Conservation (phyloP, 2,113 vertebrate genomes). For the Urocitellus parryii region DNA sequence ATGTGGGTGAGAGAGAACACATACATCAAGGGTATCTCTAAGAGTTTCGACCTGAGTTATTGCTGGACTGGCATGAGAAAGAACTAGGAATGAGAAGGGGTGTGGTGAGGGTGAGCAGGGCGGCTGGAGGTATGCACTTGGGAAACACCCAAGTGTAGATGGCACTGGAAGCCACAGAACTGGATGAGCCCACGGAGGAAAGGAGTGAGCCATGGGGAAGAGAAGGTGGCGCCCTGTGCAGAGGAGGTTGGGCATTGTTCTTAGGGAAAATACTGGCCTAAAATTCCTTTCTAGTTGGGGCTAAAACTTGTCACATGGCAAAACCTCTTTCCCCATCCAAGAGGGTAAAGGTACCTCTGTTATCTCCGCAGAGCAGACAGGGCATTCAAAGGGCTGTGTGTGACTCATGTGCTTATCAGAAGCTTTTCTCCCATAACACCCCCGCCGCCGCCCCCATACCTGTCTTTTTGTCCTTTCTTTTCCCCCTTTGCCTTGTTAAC, state of each 20-base stretch:
- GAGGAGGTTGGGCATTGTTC: not conserved
- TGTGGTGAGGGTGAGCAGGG: too few species aligned
- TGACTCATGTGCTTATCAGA: slow-evolving; percentile 60
- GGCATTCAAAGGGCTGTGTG: slow-evolving; percentile 56
- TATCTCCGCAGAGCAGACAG: slow-evolving; percentile 66
- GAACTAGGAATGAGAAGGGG: not conserved
- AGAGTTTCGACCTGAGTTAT: not conserved
- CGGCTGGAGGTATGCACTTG: rapidly evolving
- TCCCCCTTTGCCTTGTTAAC: slow-evolving; percentile 63
- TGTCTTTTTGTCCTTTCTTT: slow-evolving; percentile 38
- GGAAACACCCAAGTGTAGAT: not conserved
- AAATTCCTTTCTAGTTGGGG: slow-evolving; percentile 30
- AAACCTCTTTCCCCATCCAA: not conserved
- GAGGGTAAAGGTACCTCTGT: slow-evolving; percentile 10
- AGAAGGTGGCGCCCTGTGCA: not conserved
- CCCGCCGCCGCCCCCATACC: not conserved
- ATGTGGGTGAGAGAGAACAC: not conserved
- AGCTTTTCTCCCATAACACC: slow-evolving; percentile 39
- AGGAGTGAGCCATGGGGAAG: not conserved
- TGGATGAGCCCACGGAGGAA: not conserved
- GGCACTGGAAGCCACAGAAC: not conserved
- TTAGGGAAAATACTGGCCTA: slow-evolving; percentile 25
- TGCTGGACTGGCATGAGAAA: not conserved
- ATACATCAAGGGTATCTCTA: not conserved
- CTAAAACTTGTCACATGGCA: slow-evolving; percentile 49